phyloP scores from a whole-genome alignment of 2,797 vertebrate genomes.

The Phaenicophaeus curvirostris region DNA sequence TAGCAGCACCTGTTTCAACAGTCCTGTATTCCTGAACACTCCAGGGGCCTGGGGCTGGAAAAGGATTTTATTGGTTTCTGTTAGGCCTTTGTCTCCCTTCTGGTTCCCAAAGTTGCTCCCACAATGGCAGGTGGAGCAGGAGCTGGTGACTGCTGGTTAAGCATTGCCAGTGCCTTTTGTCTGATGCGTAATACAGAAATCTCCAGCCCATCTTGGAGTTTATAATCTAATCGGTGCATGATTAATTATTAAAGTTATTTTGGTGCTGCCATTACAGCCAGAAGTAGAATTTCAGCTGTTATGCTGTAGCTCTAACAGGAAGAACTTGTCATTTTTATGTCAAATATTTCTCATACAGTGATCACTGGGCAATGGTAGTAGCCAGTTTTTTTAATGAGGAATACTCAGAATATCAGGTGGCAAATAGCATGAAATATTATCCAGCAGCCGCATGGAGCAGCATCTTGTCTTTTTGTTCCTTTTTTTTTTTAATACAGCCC shows the following conservation, averaged over 20 bases:
- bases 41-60: not conserved
- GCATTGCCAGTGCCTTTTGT: constrained; percentile 54
- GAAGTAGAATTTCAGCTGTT: not conserved
- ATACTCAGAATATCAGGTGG: not conserved
- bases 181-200: constrained; percentile 27
- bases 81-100: constrained; percentile 19
- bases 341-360: not conserved
- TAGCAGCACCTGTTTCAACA: constrained; percentile 45
- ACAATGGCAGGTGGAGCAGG: constrained; percentile 51
- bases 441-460: not conserved
- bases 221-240: not conserved
- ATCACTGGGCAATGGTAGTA: not conserved
- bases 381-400: constrained; percentile 7
- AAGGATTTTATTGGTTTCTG: constrained; percentile 35
- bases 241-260: constrained; percentile 56
- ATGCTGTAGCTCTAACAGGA: not conserved
- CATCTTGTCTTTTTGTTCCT: not conserved
- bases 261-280: not conserved
- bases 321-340: not conserved
- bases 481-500: not conserved
- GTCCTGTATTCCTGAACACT: not conserved
- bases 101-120: not conserved
- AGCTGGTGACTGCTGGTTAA: constrained; percentile 41
- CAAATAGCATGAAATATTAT: not conserved
- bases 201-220: not conserved